phyloP scores from a whole-genome alignment of 2,113 vertebrate genomes.

The Ariopsis seemanni region DNA sequence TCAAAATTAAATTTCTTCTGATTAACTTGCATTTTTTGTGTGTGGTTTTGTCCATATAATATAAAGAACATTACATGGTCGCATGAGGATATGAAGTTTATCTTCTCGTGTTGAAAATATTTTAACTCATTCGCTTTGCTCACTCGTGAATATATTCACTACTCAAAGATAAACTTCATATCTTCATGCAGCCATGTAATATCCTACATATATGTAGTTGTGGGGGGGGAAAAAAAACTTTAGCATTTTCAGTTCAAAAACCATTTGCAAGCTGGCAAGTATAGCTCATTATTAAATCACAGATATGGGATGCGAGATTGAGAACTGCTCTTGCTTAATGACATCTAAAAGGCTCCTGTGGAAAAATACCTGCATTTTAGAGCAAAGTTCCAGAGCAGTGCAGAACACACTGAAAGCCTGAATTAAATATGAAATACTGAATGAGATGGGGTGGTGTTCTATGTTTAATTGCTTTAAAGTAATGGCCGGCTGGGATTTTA shows the following conservation, averaged over 20 bases:
- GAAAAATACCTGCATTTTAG: slow-evolving; percentile 74
- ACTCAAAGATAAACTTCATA: too few species aligned
- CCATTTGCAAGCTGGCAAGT: slow-evolving; percentile 44
- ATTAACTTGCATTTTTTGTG: too few species aligned
- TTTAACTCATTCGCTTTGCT: too few species aligned
- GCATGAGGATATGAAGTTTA: too few species aligned
- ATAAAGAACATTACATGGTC: too few species aligned
- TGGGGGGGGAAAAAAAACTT: not conserved
- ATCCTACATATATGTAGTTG: too few species aligned
- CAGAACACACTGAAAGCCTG: slow-evolving; percentile 72
- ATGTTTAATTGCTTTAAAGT: slow-evolving; percentile 77
- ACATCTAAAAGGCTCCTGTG: slow-evolving; percentile 71
- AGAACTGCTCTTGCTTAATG: slow-evolving; percentile 70
- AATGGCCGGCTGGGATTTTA: slow-evolving; percentile 62
- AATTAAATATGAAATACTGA: slow-evolving; percentile 79
- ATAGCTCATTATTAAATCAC: slow-evolving; percentile 46
- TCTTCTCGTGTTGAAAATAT: too few species aligned
- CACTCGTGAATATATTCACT: too few species aligned
- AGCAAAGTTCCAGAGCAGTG: slow-evolving; percentile 60
- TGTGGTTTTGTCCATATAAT: too few species aligned
- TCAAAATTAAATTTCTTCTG: too few species aligned
- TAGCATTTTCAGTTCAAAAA: slow-evolving; percentile 54
- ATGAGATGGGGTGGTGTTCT: slow-evolving; percentile 66
- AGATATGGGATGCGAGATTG: slow-evolving; percentile 58
- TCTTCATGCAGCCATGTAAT: too few species aligned